phyloP scores from a whole-genome alignment of 1,140 invertebrate genomes.

The Orchesella cincta region DNA sequence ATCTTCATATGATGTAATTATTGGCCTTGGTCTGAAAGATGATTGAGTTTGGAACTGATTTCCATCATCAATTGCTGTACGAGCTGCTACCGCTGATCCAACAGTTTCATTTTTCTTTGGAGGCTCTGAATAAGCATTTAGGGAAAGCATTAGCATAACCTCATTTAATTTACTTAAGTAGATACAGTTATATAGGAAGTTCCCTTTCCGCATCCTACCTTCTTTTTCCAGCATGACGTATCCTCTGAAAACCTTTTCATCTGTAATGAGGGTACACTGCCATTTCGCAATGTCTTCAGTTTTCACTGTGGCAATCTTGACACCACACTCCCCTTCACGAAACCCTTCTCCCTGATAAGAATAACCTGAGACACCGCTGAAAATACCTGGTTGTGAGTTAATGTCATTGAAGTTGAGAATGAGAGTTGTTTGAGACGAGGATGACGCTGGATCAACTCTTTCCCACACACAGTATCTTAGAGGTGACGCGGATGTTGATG shows the following conservation, averaged over 20 bases:
- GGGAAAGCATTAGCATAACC: not conserved
- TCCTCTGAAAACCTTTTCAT: constrained; percentile 5
- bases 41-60: no score
- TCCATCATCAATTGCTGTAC: constrained; percentile 9
- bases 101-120: not conserved
- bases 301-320: not conserved
- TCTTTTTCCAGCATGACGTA: not conserved
- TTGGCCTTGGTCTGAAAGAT: not conserved
- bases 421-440: not conserved
- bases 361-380: not conserved
- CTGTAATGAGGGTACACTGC: constrained; percentile 14
- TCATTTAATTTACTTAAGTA: not conserved
- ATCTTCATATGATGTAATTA: constrained; percentile 9
- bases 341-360: not conserved
- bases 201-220: not conserved
- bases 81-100: not conserved
- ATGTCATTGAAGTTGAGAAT: constrained; percentile 15
- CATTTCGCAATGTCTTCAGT: constrained; percentile 1
- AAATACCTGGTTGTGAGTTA: not conserved
- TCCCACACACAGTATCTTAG: not conserved
- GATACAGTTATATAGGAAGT: not conserved
- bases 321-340: not conserved
- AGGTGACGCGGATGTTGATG: not conserved
- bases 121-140: not conserved
- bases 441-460: not conserved